Evolutionary conservation across 2,113 vertebrate genomes (phyloP).

Genomic region (Piliocolobus tephrosceles): DNA sequence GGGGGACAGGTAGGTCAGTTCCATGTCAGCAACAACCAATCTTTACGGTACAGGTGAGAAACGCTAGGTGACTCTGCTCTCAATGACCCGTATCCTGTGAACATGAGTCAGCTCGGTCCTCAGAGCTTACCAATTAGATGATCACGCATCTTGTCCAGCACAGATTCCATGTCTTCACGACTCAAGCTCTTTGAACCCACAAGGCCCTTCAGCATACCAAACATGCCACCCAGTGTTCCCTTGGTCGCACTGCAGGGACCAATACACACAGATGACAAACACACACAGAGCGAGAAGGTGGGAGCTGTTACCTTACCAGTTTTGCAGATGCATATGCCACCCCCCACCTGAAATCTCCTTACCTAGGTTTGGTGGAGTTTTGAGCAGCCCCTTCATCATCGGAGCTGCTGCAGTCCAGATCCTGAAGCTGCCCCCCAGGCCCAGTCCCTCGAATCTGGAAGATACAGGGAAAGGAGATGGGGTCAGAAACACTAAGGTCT

Average conservation of each 20-base stretch:
- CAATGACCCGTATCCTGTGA: neutral
- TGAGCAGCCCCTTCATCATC: conserved; percentile 86
- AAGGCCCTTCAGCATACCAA: conserved; percentile 97
- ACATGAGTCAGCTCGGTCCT: neutral
- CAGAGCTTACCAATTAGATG: conserved; percentile 92
- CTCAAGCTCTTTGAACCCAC: conserved; percentile 97
- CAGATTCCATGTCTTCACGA: conserved; percentile 93
- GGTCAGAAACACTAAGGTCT: neutral
- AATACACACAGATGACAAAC: neutral
- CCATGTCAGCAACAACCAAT: neutral
- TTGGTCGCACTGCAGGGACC: conserved; percentile 86
- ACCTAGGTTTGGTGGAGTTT: conserved; percentile 84
- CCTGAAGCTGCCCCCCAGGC: conserved; percentile 87
- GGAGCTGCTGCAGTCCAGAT: conserved; percentile 94
- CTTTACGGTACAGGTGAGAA: neutral
- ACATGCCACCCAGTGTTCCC: conserved; percentile 94
- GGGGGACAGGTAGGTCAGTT: neutral
- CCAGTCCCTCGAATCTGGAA: conserved; percentile 82
- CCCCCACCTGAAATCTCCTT: neutral
- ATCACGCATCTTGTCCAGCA: conserved; percentile 98
- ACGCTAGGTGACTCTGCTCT: neutral
- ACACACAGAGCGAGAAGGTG: neutral
- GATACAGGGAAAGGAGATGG: neutral
- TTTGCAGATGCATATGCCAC: neutral
- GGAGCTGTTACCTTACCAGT: neutral